phyloP scores from a whole-genome alignment of 2,797 vertebrate species.

The Crypturellus tataupa region DNA sequence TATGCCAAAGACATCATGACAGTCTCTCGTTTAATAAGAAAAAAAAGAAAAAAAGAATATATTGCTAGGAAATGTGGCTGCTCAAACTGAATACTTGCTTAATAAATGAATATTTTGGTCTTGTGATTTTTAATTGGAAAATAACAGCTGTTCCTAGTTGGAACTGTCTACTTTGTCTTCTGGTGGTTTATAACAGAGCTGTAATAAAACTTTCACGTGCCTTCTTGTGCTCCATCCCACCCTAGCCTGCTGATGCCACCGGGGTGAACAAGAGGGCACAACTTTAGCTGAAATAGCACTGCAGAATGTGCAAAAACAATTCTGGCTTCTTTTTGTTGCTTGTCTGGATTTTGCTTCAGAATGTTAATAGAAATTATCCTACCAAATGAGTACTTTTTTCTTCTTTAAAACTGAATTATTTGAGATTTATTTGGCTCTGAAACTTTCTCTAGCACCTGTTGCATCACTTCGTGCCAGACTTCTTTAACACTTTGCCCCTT shows the following conservation, averaged over 20 bases:
- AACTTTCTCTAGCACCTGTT: neutral
- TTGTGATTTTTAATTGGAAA: constrained; percentile 77
- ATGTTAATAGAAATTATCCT: neutral
- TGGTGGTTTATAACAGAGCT: constrained; percentile 19
- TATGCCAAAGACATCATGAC: constrained; percentile 52
- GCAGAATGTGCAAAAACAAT: neutral
- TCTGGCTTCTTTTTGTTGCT: neutral
- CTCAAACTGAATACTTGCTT: constrained; percentile 54
- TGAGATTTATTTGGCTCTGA: neutral
- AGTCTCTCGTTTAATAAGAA: constrained; percentile 17
- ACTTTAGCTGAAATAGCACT: neutral
- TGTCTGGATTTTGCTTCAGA: neutral
- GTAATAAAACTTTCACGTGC: constrained; percentile 46
- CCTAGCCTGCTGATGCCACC: rapidly evolving
- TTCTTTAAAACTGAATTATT: neutral
- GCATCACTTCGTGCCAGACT: neutral
- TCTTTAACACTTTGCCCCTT: rapidly evolving
- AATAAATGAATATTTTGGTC: constrained; percentile 79
- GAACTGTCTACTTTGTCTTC: constrained; percentile 51
- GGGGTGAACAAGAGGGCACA: neutral
- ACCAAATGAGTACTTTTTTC: neutral
- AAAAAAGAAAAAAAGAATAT: neutral
- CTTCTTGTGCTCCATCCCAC: neutral
- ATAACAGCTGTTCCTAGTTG: constrained; percentile 76
- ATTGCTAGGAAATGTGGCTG: constrained; percentile 50